Base-by-base conservation (phyloP, 1,140 invertebrate genomes). In the Leucophenga varia region DNA sequence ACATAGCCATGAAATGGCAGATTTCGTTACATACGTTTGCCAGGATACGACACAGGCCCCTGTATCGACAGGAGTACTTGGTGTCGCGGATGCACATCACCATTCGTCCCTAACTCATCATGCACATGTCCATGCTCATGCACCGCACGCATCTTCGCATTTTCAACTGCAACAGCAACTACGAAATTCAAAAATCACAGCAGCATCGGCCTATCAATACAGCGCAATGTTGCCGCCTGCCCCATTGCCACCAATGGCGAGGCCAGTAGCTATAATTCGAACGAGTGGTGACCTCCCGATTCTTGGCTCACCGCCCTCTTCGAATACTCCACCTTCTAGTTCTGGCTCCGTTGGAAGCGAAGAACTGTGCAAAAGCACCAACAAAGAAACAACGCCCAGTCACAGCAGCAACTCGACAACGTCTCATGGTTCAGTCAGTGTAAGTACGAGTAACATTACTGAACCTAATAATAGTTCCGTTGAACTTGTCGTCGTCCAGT, bases 11-110 rank as follows among this genome's bases (percentile, higher is more conserved):
- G 93, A 96, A 76, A 93, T 97, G 44, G 91, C 92, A 1, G 94
- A 97, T 77, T 97, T 96, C 78, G 94, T 97, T 22, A 96, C 93
- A 22, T 91, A 97, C 64, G 94, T 97, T 35, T 97, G 93, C 73
- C 93, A 96, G 78, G 93, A 96, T 77, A 87, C 89, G 13, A 25
- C 22, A 5, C 22, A 5, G 22, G 22, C 22, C 22, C 22, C 5
- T 5, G 57, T 47, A 7, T 34, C 59, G 30, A 50, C 35, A 18
- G 18, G 49, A 18, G 41, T 52, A 20, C 12, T 40, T 0, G 48
- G 50, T 17, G 20, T 53, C 5, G 16, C 52, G 18, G 54, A 57
- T 57, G 28, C 52, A 16, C 54, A 45, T 36, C 34, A 41, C 3
- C 49, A 48, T 18, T 13, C 31, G 18, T 3, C 30, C 0, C 52